phyloP scores from a whole-genome alignment of 2,888 invertebrate species.

The Drosophila limbata region DNA sequence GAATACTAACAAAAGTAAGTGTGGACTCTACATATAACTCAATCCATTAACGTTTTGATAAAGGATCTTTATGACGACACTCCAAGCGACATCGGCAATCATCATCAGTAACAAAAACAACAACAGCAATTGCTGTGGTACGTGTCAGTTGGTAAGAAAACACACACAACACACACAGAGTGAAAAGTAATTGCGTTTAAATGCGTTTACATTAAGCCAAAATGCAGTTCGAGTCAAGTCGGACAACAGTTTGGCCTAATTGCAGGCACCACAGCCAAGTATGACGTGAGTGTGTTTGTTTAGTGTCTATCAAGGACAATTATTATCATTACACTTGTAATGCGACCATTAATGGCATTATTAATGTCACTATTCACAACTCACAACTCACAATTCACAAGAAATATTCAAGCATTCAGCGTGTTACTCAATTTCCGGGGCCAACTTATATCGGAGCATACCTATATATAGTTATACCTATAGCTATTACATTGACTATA shows the following conservation, averaged over 20 bases:
- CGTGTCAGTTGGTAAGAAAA: slow-evolving; percentile 68
- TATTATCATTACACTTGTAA: slow-evolving; percentile 78
- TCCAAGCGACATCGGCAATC: slow-evolving; percentile 78
- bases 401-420: slow-evolving; percentile 30
- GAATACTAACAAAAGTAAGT: slow-evolving; percentile 16
- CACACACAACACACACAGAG: slow-evolving; percentile 34
- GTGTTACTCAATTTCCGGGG: slow-evolving; percentile 70
- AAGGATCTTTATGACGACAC: slow-evolving; percentile 83
- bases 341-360: slow-evolving; percentile 75
- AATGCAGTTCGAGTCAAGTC: slow-evolving; percentile 58
- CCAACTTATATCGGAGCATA: slow-evolving; percentile 1
- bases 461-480: not conserved
- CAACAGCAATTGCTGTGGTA: slow-evolving; percentile 69
- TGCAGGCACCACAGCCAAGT: slow-evolving; percentile 26
- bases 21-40: slow-evolving; percentile 66
- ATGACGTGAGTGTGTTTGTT: slow-evolving; percentile 20
- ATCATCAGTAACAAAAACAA: slow-evolving; percentile 67
- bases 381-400: slow-evolving; percentile 21
- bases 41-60: slow-evolving; percentile 82
- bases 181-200: slow-evolving; percentile 82
- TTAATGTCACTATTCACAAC: slow-evolving; percentile 55
- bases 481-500: slow-evolving; percentile 29
- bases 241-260: slow-evolving; percentile 60
- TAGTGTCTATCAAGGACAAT: slow-evolving; percentile 74
- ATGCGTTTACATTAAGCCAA: slow-evolving; percentile 79